These are phyloP conservation scores for Eumaeus atala DNA, from an alignment of 1,140 invertebrate species.

Conservation along the genomic window DNA sequence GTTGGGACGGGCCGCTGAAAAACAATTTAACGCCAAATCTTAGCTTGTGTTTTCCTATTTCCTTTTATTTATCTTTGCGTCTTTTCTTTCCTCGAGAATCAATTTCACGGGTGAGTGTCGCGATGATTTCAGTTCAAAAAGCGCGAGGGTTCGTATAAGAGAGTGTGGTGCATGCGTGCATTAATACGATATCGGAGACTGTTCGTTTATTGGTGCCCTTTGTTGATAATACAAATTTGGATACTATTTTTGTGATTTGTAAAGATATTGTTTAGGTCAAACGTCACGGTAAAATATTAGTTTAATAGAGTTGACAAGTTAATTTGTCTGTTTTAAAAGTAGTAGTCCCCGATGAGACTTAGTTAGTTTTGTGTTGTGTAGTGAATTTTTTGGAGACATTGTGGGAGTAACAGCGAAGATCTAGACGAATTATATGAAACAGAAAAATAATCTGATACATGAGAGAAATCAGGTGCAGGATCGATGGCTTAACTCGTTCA, in stretches of 20 bases:
- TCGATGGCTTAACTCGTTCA: too few species aligned
- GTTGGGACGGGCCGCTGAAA: slow-evolving; percentile 49
- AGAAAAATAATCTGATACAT: too few species aligned
- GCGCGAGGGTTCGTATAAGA: slow-evolving; percentile 39
- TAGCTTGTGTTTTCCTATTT: slow-evolving; percentile 74
- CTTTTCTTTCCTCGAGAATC: slow-evolving; percentile 72
- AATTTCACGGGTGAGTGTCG: slow-evolving; percentile 73
- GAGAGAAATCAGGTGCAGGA: too few species aligned
- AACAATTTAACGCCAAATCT: slow-evolving; percentile 75
- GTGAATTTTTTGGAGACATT: too few species aligned
- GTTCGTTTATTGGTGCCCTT: slow-evolving; percentile 9
- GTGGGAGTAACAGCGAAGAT: too few species aligned
- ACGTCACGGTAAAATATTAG: too few species aligned
- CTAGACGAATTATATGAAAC: too few species aligned
- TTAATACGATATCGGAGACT: slow-evolving; percentile 22
- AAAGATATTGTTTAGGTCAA: neutral
- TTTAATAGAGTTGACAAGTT: too few species aligned
- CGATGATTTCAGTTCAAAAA: slow-evolving; percentile 71
- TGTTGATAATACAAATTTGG: neutral
- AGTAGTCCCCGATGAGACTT: too few species aligned
- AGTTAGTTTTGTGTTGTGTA: too few species aligned
- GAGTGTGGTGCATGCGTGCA: slow-evolving; percentile 46
- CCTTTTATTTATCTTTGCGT: slow-evolving; percentile 74
- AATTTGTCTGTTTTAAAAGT: too few species aligned
- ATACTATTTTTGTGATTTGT: neutral